A percentile compares a stretch with the other conserved stretches of the same genome.
Evolutionary conservation across 2,797 vertebrate species (phyloP).

Genomic region (Mastacembelus armatus): DNA sequence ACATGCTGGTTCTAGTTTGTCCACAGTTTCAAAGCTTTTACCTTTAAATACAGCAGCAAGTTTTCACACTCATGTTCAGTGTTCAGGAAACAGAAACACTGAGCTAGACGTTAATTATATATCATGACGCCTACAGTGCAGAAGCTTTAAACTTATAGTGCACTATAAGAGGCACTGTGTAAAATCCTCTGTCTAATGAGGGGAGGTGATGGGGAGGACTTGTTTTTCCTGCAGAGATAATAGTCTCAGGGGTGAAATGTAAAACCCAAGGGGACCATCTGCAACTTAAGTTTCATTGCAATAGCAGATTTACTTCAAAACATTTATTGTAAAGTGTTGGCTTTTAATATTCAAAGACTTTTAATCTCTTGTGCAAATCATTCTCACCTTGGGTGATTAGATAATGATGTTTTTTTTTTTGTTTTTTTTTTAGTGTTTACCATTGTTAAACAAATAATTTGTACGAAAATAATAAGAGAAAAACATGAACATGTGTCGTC

Average conservation of each 20-base stretch:
- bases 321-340: background rate
- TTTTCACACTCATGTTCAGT: background rate
- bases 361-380: background rate
- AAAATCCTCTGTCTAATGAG: slow-evolving; percentile 52
- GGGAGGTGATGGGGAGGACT: slow-evolving; percentile 24
- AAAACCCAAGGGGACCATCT: slow-evolving; percentile 18
- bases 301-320: no score
- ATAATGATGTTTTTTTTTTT: no score
- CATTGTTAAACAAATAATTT: no score
- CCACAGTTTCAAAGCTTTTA: no score
- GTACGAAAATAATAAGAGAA: no score
- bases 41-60: background rate
- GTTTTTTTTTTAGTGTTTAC: no score
- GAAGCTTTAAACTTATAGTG: slow-evolving; percentile 16
- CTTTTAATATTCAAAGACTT: background rate
- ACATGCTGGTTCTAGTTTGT: no score
- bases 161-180: slow-evolving; percentile 28
- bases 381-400: background rate
- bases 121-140: slow-evolving; percentile 24
- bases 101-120: slow-evolving; percentile 19
- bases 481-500: background rate
- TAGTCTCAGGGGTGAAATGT: slow-evolving; percentile 12
- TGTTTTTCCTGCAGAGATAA: slow-evolving; percentile 16
- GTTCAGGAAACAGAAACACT: slow-evolving; percentile 16
- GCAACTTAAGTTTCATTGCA: slow-evolving; percentile 5